phyloP scores from a whole-genome alignment of 1,140 invertebrate species.

The Papilio aristodemus region DNA sequence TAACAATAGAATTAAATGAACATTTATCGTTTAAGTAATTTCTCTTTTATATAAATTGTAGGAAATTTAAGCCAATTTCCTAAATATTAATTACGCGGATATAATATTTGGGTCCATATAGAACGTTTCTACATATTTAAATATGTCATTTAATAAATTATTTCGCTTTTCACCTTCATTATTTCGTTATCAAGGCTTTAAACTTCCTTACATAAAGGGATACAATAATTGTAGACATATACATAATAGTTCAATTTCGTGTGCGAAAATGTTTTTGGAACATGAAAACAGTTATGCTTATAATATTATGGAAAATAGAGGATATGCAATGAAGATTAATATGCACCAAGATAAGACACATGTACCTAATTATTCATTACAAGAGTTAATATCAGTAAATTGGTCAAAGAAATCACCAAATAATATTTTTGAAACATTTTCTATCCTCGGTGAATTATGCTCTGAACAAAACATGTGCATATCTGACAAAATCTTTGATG shows the following conservation, averaged over 20 bases:
- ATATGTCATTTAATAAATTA: background rate
- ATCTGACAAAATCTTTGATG: conserved; percentile 65
- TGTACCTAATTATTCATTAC: conserved; percentile 46
- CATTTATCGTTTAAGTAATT: background rate
- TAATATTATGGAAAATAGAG: conserved; percentile 60
- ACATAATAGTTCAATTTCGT: conserved; percentile 40
- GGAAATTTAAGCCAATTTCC: background rate
- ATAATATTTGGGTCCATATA: background rate
- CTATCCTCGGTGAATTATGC: conserved; percentile 64
- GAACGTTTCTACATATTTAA: background rate
- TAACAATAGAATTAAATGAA: background rate
- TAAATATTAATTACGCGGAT: background rate
- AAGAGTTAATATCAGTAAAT: conserved; percentile 47
- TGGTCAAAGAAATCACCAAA: conserved; percentile 52
- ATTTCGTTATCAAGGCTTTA: conserved; percentile 30
- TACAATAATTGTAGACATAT: conserved; percentile 38
- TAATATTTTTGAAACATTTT: conserved; percentile 67
- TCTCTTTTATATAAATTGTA: background rate
- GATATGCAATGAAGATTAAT: conserved; percentile 53
- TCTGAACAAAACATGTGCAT: conserved; percentile 63
- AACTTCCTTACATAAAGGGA: conserved; percentile 27
- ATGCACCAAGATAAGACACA: conserved; percentile 23
- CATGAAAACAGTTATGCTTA: conserved; percentile 71
- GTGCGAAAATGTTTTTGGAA: conserved; percentile 63
- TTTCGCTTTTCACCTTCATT: conserved; percentile 31